Evolutionary conservation across 2,888 invertebrate species (phyloP).

Genomic region (Pterostichus niger): DNA sequence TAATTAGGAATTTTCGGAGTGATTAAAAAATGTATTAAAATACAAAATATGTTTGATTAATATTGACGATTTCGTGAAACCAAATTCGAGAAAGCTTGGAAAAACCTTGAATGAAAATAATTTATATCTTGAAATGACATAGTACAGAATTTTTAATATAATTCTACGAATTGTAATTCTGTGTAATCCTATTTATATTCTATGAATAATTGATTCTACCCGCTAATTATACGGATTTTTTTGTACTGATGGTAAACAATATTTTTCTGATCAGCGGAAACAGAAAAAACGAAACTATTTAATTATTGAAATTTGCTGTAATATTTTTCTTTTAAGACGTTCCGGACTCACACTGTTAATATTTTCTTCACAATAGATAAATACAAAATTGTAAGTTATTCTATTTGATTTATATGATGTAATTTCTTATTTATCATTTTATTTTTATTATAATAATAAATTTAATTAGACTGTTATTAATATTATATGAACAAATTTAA

Average conservation of each 20-base stretch:
- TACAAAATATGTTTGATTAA: background rate
- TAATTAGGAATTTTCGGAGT: constrained; percentile 12
- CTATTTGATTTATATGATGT: too few relatives aligned
- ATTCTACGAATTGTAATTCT: constrained; percentile 19
- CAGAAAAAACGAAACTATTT: too few relatives aligned
- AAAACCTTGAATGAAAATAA: constrained; percentile 33
- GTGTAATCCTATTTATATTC: background rate
- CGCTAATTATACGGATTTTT: constrained; percentile 18
- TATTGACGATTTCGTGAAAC: background rate
- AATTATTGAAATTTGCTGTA: too few relatives aligned
- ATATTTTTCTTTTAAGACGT: too few relatives aligned
- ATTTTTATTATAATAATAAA: too few relatives aligned
- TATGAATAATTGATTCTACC: constrained; percentile 27
- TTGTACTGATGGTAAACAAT: background rate
- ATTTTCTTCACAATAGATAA: too few relatives aligned
- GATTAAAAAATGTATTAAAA: background rate
- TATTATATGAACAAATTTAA: too few relatives aligned
- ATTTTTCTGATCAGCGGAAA: background rate
- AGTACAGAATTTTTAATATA: constrained; percentile 18
- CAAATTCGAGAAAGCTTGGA: constrained; percentile 16
- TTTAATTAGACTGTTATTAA: too few relatives aligned
- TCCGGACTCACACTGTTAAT: too few relatives aligned
- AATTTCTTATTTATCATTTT: too few relatives aligned
- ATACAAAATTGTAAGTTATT: too few relatives aligned
- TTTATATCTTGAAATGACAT: background rate